Evolutionary conservation across 2,113 vertebrate species (phyloP).

Genomic region (Caretta caretta): DNA sequence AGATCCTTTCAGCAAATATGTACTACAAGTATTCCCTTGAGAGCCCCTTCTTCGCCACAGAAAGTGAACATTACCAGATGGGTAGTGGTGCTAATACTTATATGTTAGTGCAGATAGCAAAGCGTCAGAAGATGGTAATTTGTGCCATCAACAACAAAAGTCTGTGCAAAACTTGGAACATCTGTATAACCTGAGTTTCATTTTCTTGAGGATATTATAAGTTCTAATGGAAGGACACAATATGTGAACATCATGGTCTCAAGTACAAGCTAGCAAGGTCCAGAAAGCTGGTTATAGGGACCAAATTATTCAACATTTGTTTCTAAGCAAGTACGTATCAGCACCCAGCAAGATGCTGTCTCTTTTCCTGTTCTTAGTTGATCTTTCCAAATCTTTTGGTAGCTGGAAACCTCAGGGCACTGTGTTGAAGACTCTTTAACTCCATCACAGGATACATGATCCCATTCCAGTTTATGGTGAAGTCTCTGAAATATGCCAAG

Average conservation of each 20-base stretch:
- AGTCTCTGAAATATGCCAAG: background rate
- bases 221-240: background rate
- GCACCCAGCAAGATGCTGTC: background rate
- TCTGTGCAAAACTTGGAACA: rapidly evolving
- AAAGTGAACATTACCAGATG: background rate
- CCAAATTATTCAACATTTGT: background rate
- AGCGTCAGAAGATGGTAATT: background rate
- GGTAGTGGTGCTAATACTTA: background rate
- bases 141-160: background rate
- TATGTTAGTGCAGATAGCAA: background rate
- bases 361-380: background rate
- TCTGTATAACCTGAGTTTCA: rapidly evolving
- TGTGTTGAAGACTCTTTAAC: background rate
- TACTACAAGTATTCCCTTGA: background rate
- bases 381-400: background rate
- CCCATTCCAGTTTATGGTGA: background rate
- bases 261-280: background rate
- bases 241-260: background rate
- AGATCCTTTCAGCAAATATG: background rate
- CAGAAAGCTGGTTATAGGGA: background rate
- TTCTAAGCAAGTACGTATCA: background rate
- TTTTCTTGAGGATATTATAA: background rate
- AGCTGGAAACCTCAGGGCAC: background rate
- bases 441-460: rapidly evolving
- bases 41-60: rapidly evolving